Conservation (phyloP, 2,113 vertebrate genomes). For the Halichoeres trimaculatus region DNA sequence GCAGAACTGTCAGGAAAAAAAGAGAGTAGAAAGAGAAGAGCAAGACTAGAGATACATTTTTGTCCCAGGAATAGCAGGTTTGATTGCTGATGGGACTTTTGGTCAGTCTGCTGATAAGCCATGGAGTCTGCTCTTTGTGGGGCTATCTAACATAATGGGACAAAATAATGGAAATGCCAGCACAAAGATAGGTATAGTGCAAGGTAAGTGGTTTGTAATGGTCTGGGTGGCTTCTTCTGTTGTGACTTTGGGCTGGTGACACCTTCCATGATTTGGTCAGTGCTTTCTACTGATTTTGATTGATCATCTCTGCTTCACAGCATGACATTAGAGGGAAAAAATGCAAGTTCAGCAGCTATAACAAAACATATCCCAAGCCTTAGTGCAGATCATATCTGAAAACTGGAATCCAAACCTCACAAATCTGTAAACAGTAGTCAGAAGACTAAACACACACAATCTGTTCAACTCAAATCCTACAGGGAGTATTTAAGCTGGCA, state of each 20-base stretch:
- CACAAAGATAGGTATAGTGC: conserved; percentile 15
- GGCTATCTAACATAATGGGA: conserved; percentile 35
- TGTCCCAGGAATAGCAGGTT: conserved; percentile 39
- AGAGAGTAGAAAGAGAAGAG: not conserved
- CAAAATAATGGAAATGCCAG: conserved; percentile 38
- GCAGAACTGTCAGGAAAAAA: conserved; percentile 18
- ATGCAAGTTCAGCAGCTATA: conserved; percentile 37
- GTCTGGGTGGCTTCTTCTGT: conserved; percentile 13
- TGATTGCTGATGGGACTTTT: conserved; percentile 38
- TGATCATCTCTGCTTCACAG: conserved; percentile 47
- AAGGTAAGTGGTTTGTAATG: conserved; percentile 27
- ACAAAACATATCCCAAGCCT: conserved; percentile 22
- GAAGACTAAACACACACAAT: not conserved
- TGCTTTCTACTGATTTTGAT: conserved; percentile 54
- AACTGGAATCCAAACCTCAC: not conserved
- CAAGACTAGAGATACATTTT: conserved; percentile 8
- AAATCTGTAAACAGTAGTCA: conserved; percentile 4
- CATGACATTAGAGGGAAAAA: conserved; percentile 29
- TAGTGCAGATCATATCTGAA: conserved; percentile 34
- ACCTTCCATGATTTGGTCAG: conserved; percentile 37
- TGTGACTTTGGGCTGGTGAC: conserved; percentile 1
- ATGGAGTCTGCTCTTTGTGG: conserved; percentile 34
- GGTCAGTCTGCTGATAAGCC: conserved; percentile 26
- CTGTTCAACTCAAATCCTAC: not conserved
- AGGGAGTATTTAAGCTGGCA: not conserved